phyloP scores from a whole-genome alignment of 1,140 invertebrate genomes.

The Aporrectodea caliginosa region DNA sequence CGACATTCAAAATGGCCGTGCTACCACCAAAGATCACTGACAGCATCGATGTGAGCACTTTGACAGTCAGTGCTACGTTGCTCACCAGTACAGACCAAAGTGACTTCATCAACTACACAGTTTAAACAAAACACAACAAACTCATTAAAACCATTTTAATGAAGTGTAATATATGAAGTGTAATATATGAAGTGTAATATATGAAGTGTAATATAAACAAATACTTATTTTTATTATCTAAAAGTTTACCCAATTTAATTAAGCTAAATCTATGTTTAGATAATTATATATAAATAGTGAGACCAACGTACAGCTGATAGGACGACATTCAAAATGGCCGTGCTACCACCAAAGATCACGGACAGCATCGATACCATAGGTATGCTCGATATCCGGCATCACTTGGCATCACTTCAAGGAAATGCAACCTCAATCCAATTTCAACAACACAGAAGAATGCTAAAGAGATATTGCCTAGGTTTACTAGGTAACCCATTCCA shows the following conservation, averaged over 20 bases:
- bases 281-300: too few species aligned
- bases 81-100: slow-evolving; percentile 87
- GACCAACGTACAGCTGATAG: slow-evolving; percentile 82
- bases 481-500: too few species aligned
- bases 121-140: not conserved
- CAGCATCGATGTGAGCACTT: slow-evolving; percentile 76
- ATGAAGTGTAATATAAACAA: too few species aligned
- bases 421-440: too few species aligned
- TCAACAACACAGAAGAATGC: too few species aligned
- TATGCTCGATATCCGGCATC: too few species aligned
- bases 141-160: not conserved
- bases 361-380: slow-evolving; percentile 81
- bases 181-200: slow-evolving; percentile 8
- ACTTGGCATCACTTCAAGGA: too few species aligned
- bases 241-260: too few species aligned
- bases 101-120: slow-evolving; percentile 67
- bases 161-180: not conserved
- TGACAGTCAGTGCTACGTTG: slow-evolving; percentile 86
- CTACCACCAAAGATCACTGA: slow-evolving; percentile 86
- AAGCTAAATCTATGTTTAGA: too few species aligned
- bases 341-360: slow-evolving; percentile 82
- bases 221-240: too few species aligned
- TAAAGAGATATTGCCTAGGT: too few species aligned
- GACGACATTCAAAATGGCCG: slow-evolving; percentile 87
- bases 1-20: slow-evolving; percentile 86